phyloP scores from a whole-genome alignment of 2,888 invertebrate species.

The Eupithecia vulgata region DNA sequence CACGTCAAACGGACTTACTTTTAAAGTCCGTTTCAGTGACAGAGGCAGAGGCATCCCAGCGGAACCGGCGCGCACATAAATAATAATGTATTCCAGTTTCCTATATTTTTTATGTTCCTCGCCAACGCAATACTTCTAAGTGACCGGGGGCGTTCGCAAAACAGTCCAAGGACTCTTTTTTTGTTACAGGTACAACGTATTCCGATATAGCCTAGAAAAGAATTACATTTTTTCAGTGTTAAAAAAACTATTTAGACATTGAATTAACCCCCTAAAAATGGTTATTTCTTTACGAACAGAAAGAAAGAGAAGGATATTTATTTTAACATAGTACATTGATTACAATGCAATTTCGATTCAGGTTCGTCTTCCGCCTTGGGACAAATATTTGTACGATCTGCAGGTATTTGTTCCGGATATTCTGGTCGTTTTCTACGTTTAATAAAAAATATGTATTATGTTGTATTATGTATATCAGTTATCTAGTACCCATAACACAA shows the following conservation, averaged over 20 bases:
- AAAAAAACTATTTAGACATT: too few species aligned
- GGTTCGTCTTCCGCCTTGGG: too few species aligned
- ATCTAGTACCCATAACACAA: too few species aligned
- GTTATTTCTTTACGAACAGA: not conserved
- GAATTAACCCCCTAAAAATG: not conserved
- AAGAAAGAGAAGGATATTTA: not conserved
- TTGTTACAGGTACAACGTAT: not conserved
- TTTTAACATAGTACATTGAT: not conserved
- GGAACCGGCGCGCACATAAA: conserved; percentile 48
- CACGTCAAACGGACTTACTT: not conserved
- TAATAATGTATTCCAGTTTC: conserved; percentile 56
- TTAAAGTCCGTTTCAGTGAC: conserved; percentile 15
- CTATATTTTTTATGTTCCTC: conserved; percentile 52
- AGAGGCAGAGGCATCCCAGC: conserved; percentile 1
- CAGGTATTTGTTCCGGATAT: too few species aligned
- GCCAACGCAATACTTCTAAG: conserved; percentile 50
- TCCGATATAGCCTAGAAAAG: not conserved
- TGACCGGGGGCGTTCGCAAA: conserved; percentile 47
- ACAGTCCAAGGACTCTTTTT: conserved; percentile 19
- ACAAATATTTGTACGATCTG: too few species aligned
- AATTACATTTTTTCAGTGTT: not conserved
- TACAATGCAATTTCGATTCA: too few species aligned
- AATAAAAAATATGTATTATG: too few species aligned
- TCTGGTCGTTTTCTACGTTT: too few species aligned
- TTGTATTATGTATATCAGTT: too few species aligned